Conservation (phyloP, 2,888 invertebrate species). For the Spisula solida region DNA sequence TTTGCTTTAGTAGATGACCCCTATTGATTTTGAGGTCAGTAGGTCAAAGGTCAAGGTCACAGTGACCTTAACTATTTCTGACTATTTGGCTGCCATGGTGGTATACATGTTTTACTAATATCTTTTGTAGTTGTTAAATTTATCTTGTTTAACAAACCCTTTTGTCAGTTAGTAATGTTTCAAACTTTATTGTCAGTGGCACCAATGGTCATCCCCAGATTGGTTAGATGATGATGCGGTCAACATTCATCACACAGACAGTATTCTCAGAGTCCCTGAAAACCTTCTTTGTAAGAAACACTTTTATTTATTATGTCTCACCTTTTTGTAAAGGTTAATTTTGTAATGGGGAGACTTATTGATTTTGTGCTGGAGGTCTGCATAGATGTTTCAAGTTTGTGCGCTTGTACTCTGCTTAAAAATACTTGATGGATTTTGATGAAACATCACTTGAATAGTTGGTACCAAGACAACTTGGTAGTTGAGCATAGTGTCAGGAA, state of each 20-base stretch:
- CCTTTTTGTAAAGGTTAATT: background rate
- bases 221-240: constrained; percentile 71
- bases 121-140: no score
- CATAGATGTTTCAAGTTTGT: background rate
- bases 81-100: no score
- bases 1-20: no score
- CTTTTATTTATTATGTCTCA: no score
- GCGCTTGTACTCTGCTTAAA: background rate
- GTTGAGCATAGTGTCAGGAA: no score
- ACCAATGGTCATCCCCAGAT: constrained; percentile 69
- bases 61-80: no score
- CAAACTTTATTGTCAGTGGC: constrained; percentile 71
- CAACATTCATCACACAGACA: constrained; percentile 36
- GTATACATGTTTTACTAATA: no score
- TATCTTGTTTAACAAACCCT: no score
- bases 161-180: no score
- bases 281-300: constrained; percentile 51
- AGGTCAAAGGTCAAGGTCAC: no score
- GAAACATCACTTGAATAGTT: background rate
- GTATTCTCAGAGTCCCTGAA: constrained; percentile 59
- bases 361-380: background rate
- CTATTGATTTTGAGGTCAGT: no score
- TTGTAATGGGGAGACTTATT: no score
- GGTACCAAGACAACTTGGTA: background rate
- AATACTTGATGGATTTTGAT: background rate